Evolutionary conservation across 2,888 invertebrate genomes (phyloP), one percentile per base, ranked within the genome.

Genomic region (Taenaris catops): DNA sequence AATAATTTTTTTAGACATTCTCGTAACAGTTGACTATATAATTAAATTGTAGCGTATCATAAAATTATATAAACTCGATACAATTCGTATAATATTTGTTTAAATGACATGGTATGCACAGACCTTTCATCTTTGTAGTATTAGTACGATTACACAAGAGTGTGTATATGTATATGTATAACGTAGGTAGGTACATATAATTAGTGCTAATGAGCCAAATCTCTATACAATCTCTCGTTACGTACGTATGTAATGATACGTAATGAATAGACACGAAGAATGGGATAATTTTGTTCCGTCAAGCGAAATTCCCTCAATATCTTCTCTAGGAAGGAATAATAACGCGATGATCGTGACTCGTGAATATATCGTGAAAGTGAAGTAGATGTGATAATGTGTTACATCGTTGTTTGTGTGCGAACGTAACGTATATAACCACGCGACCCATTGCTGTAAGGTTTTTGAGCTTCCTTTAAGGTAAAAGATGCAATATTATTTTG

Each of bases 351-450:
- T 43, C 48, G 48, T 48, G 48, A 43, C 42, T 40, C 8, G 25
- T 23, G 34, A 27, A 36, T 42, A 40, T 24, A 37, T 37, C 41
- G 43, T 45, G 45, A 45, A 43, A 45, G 45, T 34, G 31, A 31
- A 27, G 21, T 25, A 20, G 20, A 18, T 38, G 33, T 43, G 35
- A 43, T 42, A 35, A 39, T 33, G 28, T 34, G 24, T 38, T 32
- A 33, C 36, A 29, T 14, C 21, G n/a, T 6, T 20, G 7, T 8
- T 2, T 9, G 17, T 21, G 14, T 33, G 24, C 25, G 17, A 12
- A 27, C 18, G 34, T 18, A 14, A 31, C 16, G 28, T n/a, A n/a
- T n/a, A n/a, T 6, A 24, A 24, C 24, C 2, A 11, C 8, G 1
- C 16, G 4, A 6, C 16, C 5, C 5, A 6, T 17, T 3, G 6